phyloP scores from a whole-genome alignment of 2,797 vertebrate genomes.

The Threskiornis aethiopicus region DNA sequence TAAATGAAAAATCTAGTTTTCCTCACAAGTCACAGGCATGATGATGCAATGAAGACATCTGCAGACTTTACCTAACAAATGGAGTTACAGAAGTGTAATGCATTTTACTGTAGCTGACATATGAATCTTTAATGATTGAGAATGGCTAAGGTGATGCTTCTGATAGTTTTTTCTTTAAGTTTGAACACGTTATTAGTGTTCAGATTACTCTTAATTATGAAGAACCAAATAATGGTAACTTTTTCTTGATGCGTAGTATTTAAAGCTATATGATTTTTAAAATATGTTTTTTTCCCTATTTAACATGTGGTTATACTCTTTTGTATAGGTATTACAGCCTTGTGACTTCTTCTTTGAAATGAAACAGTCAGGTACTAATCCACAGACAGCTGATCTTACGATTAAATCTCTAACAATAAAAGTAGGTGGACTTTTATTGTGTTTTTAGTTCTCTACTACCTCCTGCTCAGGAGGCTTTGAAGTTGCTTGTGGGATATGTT shows the following conservation, averaged over 20 bases:
- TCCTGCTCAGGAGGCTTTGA: background rate
- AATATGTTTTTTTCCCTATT: background rate
- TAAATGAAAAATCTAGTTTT: background rate
- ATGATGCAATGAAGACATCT: background rate
- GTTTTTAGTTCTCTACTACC: background rate
- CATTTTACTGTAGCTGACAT: background rate
- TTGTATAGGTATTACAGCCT: constrained; percentile 84
- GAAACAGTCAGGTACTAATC: constrained; percentile 73
- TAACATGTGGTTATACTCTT: background rate
- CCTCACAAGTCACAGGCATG: background rate
- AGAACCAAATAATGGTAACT: background rate
- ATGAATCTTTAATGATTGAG: background rate
- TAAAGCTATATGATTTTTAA: background rate
- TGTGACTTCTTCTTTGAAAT: constrained; percentile 90
- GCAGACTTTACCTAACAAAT: background rate
- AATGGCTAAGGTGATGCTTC: background rate
- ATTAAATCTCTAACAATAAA: constrained; percentile 89
- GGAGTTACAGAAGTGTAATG: background rate
- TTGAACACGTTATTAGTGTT: background rate
- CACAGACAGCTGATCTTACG: constrained; percentile 86
- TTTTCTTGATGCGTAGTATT: background rate
- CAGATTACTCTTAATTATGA: background rate
- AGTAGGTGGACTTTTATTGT: constrained; percentile 72
- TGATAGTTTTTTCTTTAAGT: background rate
- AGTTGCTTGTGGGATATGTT: background rate